phyloP scores from a whole-genome alignment of 2,888 invertebrate species.

The Metallyticus violacea region DNA sequence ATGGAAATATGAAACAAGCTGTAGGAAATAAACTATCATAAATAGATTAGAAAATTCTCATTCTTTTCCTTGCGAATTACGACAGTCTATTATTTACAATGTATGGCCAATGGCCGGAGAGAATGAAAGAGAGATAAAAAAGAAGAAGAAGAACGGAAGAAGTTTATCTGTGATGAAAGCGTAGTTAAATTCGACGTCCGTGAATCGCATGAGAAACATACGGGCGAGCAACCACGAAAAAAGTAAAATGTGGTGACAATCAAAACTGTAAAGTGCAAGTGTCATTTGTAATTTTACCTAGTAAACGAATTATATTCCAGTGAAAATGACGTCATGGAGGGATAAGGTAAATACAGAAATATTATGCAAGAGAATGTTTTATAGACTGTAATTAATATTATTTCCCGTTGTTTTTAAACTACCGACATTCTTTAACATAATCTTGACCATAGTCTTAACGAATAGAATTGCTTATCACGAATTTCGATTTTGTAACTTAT shows the following conservation, averaged over 20 bases:
- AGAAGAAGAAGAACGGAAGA: not conserved
- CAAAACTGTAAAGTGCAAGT: not conserved
- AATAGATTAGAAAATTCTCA: not conserved
- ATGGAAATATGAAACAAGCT: not conserved
- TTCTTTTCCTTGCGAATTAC: not conserved
- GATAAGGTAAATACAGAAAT: conserved; percentile 23
- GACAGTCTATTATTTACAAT: too few relatives aligned
- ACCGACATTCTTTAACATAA: not conserved
- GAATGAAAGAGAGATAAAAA: not conserved
- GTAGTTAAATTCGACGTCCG: not conserved
- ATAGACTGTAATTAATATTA: not conserved
- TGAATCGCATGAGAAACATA: not conserved
- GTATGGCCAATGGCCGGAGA: too few relatives aligned
- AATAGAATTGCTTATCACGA: not conserved
- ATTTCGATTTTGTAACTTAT: not conserved
- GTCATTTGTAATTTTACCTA: not conserved
- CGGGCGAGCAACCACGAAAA: not conserved
- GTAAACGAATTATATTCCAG: not conserved
- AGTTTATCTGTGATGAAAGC: too few relatives aligned
- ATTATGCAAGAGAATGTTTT: not conserved
- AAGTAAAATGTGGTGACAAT: not conserved
- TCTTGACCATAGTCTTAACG: not conserved
- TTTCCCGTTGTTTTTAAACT: not conserved
- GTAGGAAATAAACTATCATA: not conserved
- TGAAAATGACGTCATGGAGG: conserved; percentile 27